Percentiles rank a stretch among this genome's conserved stretches.
Conservation (phyloP, 2,113 vertebrate species). For the Nerophis lumbriciformis region DNA sequence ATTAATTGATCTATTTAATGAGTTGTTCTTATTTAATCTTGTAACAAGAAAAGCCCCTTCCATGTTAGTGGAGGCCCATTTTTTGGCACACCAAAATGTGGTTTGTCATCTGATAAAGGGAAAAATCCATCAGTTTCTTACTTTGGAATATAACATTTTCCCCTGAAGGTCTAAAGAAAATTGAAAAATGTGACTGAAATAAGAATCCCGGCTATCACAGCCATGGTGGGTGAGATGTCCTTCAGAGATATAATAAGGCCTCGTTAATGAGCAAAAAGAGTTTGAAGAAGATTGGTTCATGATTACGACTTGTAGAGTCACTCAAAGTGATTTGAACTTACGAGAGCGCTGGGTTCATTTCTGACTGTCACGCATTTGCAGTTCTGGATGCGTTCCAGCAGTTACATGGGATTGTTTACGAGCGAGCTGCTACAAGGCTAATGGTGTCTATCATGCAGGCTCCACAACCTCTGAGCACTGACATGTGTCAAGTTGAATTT, state of each 20-base stretch:
- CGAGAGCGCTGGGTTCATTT: slow-evolving; percentile 1
- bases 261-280: too few species aligned
- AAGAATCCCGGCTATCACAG: neutral
- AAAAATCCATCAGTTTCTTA: too few species aligned
- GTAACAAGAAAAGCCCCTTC: too few species aligned
- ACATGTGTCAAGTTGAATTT: slow-evolving; percentile 52
- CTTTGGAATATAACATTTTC: too few species aligned
- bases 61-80: too few species aligned
- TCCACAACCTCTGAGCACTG: slow-evolving; percentile 21
- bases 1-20: too few species aligned
- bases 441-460: slow-evolving; percentile 2
- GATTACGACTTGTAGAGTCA: neutral
- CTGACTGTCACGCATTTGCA: slow-evolving; percentile 3
- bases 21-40: too few species aligned
- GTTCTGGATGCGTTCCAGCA: neutral
- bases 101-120: too few species aligned
- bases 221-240: too few species aligned
- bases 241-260: too few species aligned
- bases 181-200: neutral
- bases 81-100: too few species aligned
- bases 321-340: slow-evolving; percentile 9
- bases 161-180: neutral
- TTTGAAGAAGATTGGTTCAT: too few species aligned
- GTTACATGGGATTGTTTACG: slow-evolving; percentile 4
- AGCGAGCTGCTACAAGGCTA: slow-evolving; percentile 2